Evolutionary conservation across 2,113 vertebrate genomes (phyloP), one percentile per base, ranked within the genome.

Genomic region (Phodopus roborovskii): DNA sequence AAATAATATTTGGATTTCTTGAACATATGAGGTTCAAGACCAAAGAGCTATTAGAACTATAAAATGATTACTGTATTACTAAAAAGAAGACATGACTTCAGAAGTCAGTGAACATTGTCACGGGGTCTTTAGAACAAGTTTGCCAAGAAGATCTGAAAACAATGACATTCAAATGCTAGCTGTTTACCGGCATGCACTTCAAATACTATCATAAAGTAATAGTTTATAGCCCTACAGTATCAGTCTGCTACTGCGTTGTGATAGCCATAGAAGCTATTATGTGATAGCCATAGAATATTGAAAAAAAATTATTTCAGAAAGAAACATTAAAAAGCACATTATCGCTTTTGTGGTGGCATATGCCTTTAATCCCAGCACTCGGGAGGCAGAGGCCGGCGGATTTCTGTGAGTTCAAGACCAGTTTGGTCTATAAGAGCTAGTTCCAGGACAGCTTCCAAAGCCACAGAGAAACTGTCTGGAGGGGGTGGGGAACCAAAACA

Each of bases 1-100:
- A 95, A 96, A 96, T 56, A n/a, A 81, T 56, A 19, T 56, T n/a
- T 77, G 24, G n/a, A 83, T 96, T 96, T 91, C 88, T 89, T 93
- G 53, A 96, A 12, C 42, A 16, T 75, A 45, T 79, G 56, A 42
- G 42, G 13, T 78, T n/a, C 30, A 79, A 95, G 26, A 86, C 81
- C 64, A 90, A 90, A 96, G 71, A 83, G 24, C 86, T 87, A 66
- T 42, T 58, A 92, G n/a, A 36, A 39, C 82, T 68, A 58, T 50
- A 24, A 71, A 58, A 93, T 71, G 17, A 92, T 15, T 96, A 39
- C 16, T 62, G 85, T 39, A 92, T 96, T 91, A 92, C 22, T 89
- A 89, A 84, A 92, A 96, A 84, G 36, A 92, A 56, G 71, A 92
- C 42, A 36, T 50, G 42, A 79, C 39, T 85, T 30, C 48, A 92